A percentile compares a stretch with the other conserved stretches of the same genome.
These are phyloP conservation scores for Leuciscus waleckii DNA, from an alignment of 2,797 vertebrate species.

Conservation along the genomic window DNA sequence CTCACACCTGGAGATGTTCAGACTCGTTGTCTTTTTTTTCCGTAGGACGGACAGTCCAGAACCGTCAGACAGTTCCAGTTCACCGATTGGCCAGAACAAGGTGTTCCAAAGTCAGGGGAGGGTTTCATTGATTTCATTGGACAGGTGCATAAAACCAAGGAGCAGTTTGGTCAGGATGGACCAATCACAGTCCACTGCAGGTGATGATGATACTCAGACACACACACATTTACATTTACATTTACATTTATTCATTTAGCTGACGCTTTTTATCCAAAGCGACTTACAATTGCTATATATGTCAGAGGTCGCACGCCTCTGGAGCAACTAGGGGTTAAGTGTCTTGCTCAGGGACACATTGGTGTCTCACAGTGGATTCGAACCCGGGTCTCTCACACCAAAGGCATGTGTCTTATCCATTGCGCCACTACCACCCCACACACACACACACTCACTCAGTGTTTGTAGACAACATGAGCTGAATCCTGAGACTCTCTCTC, in stretches of 20 bases:
- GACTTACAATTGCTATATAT: too few species aligned
- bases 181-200: slow-evolving; percentile 98
- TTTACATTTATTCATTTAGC: too few species aligned
- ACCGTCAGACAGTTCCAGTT: slow-evolving; percentile 99
- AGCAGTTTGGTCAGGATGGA: slow-evolving; percentile 98
- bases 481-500: not conserved
- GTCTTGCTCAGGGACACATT: too few species aligned
- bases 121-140: slow-evolving; percentile 99
- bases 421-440: too few species aligned
- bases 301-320: too few species aligned
- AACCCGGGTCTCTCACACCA: too few species aligned
- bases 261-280: too few species aligned
- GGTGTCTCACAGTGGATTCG: too few species aligned
- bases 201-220: slow-evolving; percentile 68
- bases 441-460: too few species aligned
- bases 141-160: slow-evolving; percentile 99
- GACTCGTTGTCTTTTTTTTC: not conserved
- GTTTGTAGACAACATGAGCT: not conserved
- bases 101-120: slow-evolving; percentile 97
- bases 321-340: too few species aligned
- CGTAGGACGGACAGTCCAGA: slow-evolving; percentile 93
- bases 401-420: too few species aligned
- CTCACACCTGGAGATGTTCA: not conserved
- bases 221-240: too few species aligned
- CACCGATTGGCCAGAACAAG: slow-evolving; percentile 98